phyloP scores from a whole-genome alignment of 2,113 vertebrate genomes.

The Malurus elegans region DNA sequence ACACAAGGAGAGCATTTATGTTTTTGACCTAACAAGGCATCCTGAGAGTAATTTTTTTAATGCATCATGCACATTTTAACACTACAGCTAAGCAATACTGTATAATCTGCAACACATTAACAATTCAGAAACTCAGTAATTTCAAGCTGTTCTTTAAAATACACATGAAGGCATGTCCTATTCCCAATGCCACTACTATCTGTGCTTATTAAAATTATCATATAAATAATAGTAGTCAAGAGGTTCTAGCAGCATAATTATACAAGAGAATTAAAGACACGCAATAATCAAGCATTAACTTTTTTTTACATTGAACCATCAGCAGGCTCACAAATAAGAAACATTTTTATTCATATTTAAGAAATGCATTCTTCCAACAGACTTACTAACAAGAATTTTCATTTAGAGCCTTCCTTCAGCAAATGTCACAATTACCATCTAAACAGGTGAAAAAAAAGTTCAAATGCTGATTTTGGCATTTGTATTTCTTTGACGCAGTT shows the following conservation, averaged over 20 bases:
- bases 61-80: neutral
- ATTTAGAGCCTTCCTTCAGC: neutral
- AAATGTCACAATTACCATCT: slow-evolving; percentile 37
- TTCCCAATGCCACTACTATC: neutral
- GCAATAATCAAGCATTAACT: neutral
- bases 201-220: neutral
- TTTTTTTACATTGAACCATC: neutral
- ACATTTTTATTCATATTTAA: neutral
- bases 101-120: neutral
- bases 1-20: neutral
- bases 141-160: slow-evolving; percentile 1
- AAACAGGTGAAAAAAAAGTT: neutral
- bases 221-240: neutral
- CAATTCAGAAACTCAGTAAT: neutral
- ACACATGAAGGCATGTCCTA: neutral
- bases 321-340: neutral
- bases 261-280: slow-evolving; percentile 21
- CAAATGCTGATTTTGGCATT: slow-evolving; percentile 13
- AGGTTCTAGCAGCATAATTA: neutral
- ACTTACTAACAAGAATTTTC: slow-evolving; percentile 1
- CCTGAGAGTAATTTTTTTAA: neutral
- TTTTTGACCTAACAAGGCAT: neutral
- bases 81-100: neutral
- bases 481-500: neutral
- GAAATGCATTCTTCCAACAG: neutral